These are phyloP conservation scores for Pegoplata infirma DNA, from an alignment of 2,888 invertebrate genomes.

Conservation along the genomic window DNA sequence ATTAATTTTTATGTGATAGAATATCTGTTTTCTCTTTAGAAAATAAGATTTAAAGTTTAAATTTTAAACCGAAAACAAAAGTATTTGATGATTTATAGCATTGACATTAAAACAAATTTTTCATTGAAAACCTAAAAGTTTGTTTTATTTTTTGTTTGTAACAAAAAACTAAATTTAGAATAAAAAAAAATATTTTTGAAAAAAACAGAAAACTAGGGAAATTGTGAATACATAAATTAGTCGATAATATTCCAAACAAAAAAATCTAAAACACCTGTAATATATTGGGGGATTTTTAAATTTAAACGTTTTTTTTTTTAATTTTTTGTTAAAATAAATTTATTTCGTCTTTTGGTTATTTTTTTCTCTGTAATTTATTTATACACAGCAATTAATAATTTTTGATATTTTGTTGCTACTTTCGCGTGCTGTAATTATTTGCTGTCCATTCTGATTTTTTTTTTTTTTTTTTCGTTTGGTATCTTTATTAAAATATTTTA, in stretches of 20 bases:
- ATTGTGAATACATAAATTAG: neutral
- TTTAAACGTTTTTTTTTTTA: slow-evolving; percentile 3
- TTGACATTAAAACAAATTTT: slow-evolving; percentile 55
- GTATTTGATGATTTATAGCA: slow-evolving; percentile 55
- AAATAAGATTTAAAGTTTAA: slow-evolving; percentile 8
- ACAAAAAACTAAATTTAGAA: slow-evolving; percentile 17
- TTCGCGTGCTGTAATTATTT: slow-evolving; percentile 42
- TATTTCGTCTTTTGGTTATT: neutral
- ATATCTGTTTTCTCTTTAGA: neutral
- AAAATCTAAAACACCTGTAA: neutral
- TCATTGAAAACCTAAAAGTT: slow-evolving; percentile 37
- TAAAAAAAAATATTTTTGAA: neutral
- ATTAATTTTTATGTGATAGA: slow-evolving; percentile 35
- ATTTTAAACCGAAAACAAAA: slow-evolving; percentile 11
- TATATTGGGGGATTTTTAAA: neutral
- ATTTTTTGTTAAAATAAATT: no score
- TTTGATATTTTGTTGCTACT: slow-evolving; percentile 38
- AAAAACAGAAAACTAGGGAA: neutral
- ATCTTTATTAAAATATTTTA: slow-evolving; percentile 35
- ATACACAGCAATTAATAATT: slow-evolving; percentile 44
- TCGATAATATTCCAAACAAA: neutral
- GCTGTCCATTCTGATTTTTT: slow-evolving; percentile 33
- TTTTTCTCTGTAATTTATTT: slow-evolving; percentile 19
- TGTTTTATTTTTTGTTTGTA: slow-evolving; percentile 3
- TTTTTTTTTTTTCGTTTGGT: no score